Base-by-base conservation (phyloP, 2,888 invertebrate species). In the Aproaerema taeniolella region DNA sequence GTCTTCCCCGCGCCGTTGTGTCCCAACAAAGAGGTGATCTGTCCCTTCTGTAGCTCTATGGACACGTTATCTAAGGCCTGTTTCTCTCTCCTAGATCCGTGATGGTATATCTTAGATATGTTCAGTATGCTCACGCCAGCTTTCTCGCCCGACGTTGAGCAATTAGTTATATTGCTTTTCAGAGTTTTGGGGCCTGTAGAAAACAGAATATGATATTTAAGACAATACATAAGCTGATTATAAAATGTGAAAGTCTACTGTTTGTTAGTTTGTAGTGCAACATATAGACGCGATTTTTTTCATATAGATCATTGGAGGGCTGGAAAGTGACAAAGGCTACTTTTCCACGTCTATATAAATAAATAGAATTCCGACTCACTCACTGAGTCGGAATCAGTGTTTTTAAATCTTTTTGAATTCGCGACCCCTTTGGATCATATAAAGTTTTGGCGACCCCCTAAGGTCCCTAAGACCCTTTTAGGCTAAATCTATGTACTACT, bases 1-100 rank as follows among this genome's bases (percentile, higher is more conserved):
- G 96, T 96, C 76, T 97, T 97, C 7, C 97, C 97, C 1, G 97
- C 96, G 0, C 97, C 96, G 55, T 97, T 97, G 52, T 96, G 92
- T 0, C 96, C 96, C 13, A 97, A 79, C 46, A 97, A 88, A 9
- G 95, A 92, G 0, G 95, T 95, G 32, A 97, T 93, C 69, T 96
- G 95, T 24, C 92, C 92, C 61, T 93, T 91, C 42, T 92, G 92
- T 50, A 97, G 92, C 49, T 94, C 93, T 7, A 97, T 67, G 11
- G 89, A 92, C 9, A 97, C 90, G 52, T 92, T 89, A 46, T 91
- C 90, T 0, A 97, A 88, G 0, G 96, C 96, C 10, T 89, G 69
- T 46, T 90, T 89, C 0, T 57, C 42, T 0, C 58, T 44, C 0
- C 69, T 41, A 0, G 62, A 49, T 0, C 62, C 50, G 29, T 51